Evolutionary conservation across 2,888 invertebrate species (phyloP).

Genomic region (Saturnia pavonia): DNA sequence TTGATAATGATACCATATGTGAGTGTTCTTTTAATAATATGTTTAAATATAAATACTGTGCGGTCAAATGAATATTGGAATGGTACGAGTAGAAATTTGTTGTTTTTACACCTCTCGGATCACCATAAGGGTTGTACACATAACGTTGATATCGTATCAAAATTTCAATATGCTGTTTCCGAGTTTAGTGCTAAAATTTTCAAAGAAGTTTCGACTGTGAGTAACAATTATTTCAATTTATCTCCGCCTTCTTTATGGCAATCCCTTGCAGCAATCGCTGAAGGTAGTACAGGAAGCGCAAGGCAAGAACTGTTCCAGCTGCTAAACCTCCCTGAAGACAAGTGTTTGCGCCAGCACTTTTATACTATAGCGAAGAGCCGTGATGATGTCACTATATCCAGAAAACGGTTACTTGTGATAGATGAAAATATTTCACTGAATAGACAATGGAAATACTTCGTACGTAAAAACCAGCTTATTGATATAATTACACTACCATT

Average conservation of each 20-base stretch:
- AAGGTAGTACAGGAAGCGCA: slow-evolving; percentile 15
- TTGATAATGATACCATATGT: slow-evolving; percentile 16
- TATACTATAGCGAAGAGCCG: slow-evolving; percentile 14
- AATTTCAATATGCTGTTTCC: slow-evolving; percentile 11
- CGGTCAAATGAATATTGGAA: slow-evolving; percentile 1
- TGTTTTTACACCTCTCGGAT: background rate
- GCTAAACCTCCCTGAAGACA: slow-evolving; percentile 18
- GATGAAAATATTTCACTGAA: slow-evolving; percentile 17
- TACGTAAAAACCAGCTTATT: slow-evolving; percentile 7
- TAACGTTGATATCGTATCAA: slow-evolving; percentile 1
- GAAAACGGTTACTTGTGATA: slow-evolving; percentile 17
- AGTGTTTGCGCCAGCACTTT: slow-evolving; percentile 15
- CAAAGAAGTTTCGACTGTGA: background rate
- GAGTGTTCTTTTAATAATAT: slow-evolving; percentile 12
- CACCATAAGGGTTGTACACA: background rate
- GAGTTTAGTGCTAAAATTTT: slow-evolving; percentile 15
- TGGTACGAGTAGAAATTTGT: background rate
- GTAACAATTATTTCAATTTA: background rate
- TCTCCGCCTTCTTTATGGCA: slow-evolving; percentile 17
- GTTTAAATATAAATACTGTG: slow-evolving; percentile 16
- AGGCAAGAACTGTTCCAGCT: slow-evolving; percentile 17
- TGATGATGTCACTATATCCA: slow-evolving; percentile 14
- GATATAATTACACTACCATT: slow-evolving; percentile 12
- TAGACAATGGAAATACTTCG: slow-evolving; percentile 15
- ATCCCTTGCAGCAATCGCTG: slow-evolving; percentile 18